Conservation (phyloP, 2,797 vertebrate species). For the Poeciliopsis presidionis region DNA sequence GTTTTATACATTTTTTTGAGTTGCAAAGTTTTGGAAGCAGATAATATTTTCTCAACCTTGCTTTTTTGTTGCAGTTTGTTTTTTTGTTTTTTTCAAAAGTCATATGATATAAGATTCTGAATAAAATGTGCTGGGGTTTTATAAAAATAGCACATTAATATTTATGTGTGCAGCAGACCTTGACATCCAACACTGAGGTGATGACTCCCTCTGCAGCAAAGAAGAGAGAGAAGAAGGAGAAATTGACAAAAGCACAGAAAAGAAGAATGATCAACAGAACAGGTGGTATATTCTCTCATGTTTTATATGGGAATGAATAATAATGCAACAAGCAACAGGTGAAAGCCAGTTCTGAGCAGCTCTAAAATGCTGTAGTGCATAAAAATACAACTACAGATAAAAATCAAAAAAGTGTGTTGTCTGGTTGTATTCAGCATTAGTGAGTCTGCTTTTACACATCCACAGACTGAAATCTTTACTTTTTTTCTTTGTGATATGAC, state of each 20-base stretch:
- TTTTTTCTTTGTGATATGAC: background rate
- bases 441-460: background rate
- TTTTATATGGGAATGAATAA: background rate
- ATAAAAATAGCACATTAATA: background rate
- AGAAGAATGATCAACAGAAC: constrained; percentile 91
- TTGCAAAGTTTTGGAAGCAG: background rate
- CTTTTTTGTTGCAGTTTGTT: background rate
- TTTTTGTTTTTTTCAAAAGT: background rate
- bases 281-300: constrained; percentile 71
- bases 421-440: background rate
- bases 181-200: constrained; percentile 78
- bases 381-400: background rate
- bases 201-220: constrained; percentile 76
- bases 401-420: background rate
- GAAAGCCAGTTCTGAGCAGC: background rate
- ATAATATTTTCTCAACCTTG: background rate
- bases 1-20: background rate
- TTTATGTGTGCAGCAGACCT: constrained; percentile 73
- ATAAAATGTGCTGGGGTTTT: background rate
- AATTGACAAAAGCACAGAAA: constrained; percentile 97
- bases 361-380: background rate
- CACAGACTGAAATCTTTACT: background rate
- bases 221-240: constrained; percentile 96
- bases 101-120: background rate
- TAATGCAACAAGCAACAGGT: background rate